Evolutionary conservation across 2,888 invertebrate species (phyloP).

Genomic region (Caenorhabditis virilis): DNA sequence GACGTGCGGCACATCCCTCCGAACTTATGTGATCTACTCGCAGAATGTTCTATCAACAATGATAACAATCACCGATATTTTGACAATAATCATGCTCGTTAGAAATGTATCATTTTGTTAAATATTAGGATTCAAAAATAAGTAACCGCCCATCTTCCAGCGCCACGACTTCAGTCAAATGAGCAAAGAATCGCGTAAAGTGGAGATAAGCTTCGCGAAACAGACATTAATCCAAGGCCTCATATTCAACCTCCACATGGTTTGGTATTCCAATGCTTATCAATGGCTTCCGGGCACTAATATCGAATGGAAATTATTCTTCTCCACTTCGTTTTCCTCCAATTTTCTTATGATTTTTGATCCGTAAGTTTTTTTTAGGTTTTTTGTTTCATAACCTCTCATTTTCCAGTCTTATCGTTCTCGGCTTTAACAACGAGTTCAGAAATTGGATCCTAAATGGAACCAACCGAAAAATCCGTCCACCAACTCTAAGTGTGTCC

Average conservation of each 20-base stretch:
- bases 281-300: slow-evolving; percentile 5
- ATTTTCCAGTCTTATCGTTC: background rate
- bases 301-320: slow-evolving; percentile 15
- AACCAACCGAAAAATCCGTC: background rate
- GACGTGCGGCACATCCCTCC: background rate
- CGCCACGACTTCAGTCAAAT: background rate
- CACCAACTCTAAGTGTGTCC: background rate
- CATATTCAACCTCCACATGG: slow-evolving; percentile 6
- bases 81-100: slow-evolving; percentile 5
- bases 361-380: slow-evolving; percentile 12
- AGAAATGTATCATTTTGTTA: slow-evolving; percentile 2
- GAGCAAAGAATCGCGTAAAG: background rate
- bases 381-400: background rate
- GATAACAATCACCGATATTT: slow-evolving; percentile 7
- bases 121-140: background rate
- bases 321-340: slow-evolving; percentile 15
- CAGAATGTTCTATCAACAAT: background rate
- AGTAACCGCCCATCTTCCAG: background rate
- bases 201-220: slow-evolving; percentile 12
- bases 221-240: slow-evolving; percentile 20
- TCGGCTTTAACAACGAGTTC: background rate
- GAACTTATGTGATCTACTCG: background rate
- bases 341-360: slow-evolving; percentile 23
- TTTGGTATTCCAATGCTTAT: slow-evolving; percentile 19
- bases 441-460: background rate